Conservation (phyloP, 2,797 vertebrate genomes). For the Nyctalus aviator region DNA sequence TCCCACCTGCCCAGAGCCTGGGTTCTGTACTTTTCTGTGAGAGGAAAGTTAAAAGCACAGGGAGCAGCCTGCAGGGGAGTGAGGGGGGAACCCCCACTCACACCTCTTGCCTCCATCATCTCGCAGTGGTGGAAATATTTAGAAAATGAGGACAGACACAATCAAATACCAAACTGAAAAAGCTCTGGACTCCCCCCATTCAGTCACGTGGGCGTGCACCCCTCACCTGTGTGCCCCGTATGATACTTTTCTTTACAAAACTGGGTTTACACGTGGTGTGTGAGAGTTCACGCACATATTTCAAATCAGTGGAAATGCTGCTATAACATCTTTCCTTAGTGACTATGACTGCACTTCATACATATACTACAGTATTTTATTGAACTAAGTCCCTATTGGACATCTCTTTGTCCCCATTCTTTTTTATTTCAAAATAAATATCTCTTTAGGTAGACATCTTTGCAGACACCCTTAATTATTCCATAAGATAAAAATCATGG, state of each 20-base stretch:
- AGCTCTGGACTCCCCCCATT: neutral
- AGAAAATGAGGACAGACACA: neutral
- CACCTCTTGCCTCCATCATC: neutral
- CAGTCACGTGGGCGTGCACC: rapidly evolving
- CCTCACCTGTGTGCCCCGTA: neutral
- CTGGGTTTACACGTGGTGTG: neutral
- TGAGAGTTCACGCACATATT: neutral
- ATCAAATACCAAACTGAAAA: neutral
- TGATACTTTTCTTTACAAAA: neutral
- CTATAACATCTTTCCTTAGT: neutral
- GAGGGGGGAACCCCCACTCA: no score
- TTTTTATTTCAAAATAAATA: neutral
- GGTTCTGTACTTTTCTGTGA: neutral
- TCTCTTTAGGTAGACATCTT: neutral
- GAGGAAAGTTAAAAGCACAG: neutral
- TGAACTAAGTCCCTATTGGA: neutral
- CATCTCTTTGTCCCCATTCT: neutral
- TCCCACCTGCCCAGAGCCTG: rapidly evolving
- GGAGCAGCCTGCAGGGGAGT: neutral
- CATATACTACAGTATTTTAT: neutral
- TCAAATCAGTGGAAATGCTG: neutral
- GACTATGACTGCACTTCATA: neutral
- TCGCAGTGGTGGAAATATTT: neutral
- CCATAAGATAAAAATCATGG: neutral
- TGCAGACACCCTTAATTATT: neutral